Evolutionary conservation across 2,888 invertebrate species (phyloP).

Genomic region (Blastobasis lacticolella): DNA sequence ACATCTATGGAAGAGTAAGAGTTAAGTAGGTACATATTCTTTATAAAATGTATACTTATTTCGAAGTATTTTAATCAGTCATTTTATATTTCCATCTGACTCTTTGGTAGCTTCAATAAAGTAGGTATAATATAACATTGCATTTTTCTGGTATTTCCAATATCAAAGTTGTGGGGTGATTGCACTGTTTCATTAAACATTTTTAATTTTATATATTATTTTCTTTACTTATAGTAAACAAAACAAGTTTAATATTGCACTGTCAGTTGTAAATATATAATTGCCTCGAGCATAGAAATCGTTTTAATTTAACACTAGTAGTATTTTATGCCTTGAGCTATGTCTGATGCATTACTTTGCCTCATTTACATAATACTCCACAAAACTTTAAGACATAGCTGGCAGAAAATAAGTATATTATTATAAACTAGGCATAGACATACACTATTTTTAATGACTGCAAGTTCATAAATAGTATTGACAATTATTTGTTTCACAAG

Average conservation of each 20-base stretch:
- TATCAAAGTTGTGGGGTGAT: constrained; percentile 38
- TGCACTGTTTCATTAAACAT: constrained; percentile 51
- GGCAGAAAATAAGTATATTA: too few species aligned
- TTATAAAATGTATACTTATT: constrained; percentile 6
- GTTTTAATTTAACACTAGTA: too few species aligned
- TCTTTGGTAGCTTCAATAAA: constrained; percentile 9
- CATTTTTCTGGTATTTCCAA: constrained; percentile 15
- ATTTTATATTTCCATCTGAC: constrained; percentile 14
- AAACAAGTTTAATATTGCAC: constrained; percentile 60
- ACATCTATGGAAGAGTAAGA: constrained; percentile 1
- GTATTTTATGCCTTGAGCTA: too few species aligned
- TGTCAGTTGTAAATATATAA: constrained; percentile 44
- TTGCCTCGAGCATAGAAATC: constrained; percentile 30
- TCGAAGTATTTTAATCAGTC: constrained; percentile 27
- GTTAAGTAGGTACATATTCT: not conserved
- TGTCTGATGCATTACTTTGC: too few species aligned
- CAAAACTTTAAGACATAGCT: too few species aligned
- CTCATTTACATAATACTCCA: too few species aligned
- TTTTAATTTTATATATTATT: constrained; percentile 37
- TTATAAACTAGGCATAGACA: too few species aligned
- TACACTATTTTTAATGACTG: too few species aligned
- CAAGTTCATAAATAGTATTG: too few species aligned
- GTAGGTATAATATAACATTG: not conserved
- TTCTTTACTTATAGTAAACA: constrained; percentile 65
- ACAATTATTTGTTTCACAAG: too few species aligned